Conservation (phyloP, 2,113 vertebrate species). For the Anhinga anhinga region DNA sequence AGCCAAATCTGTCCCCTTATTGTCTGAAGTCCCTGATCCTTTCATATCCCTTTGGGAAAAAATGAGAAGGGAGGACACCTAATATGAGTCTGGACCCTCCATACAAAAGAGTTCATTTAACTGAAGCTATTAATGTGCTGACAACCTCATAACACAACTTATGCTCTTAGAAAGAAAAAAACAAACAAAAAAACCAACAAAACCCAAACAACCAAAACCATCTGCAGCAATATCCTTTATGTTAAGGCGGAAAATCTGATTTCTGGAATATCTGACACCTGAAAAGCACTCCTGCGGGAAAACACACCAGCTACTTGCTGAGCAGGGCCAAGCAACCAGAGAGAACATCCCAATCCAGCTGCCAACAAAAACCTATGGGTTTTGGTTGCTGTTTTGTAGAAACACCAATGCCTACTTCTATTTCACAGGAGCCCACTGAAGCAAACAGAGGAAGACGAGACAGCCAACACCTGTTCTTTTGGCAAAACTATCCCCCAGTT, state of each 20-base stretch:
- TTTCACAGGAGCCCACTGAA: not conserved
- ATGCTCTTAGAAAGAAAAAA: not conserved
- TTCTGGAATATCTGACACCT: constrained; percentile 37
- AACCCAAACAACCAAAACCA: not conserved
- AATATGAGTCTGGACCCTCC: not conserved
- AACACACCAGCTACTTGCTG: not conserved
- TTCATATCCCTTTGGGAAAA: not conserved
- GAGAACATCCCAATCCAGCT: not conserved
- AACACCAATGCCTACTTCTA: not conserved
- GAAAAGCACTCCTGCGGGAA: constrained; percentile 21
- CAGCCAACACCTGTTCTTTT: not conserved
- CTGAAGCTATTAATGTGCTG: not conserved
- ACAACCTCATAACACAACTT: not conserved
- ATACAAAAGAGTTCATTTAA: not conserved
- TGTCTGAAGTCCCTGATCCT: not conserved
- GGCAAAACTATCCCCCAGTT: not conserved
- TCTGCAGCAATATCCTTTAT: not conserved
- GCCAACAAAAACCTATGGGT: not conserved
- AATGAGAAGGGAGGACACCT: not conserved
- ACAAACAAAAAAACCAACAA: not conserved
- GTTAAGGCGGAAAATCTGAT: constrained; percentile 27
- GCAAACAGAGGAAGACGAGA: not conserved
- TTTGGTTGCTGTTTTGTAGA: not conserved
- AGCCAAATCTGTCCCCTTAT: accelerated
- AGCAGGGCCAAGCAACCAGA: not conserved